A percentile compares a stretch with the other conserved stretches of the same genome.
Conservation (phyloP, 2,113 vertebrate species). For the Desmodus rotundus region DNA sequence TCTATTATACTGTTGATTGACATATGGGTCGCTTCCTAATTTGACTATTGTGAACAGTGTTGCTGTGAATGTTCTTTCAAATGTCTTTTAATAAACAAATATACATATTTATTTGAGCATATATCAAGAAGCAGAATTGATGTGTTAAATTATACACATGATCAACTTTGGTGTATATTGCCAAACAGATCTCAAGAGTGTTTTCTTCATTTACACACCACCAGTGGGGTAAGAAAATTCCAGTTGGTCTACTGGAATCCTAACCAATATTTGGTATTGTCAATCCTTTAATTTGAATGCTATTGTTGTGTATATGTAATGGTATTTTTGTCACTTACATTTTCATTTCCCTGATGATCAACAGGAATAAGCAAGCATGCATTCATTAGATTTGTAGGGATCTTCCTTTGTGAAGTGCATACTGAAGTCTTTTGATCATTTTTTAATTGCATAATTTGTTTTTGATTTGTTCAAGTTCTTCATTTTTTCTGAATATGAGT, state of each 20-base stretch:
- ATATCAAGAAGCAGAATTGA: neutral
- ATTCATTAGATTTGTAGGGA: neutral
- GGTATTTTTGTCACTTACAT: neutral
- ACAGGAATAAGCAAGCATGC: neutral
- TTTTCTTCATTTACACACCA: neutral
- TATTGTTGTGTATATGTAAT: neutral
- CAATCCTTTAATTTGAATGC: neutral
- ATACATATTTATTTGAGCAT: neutral
- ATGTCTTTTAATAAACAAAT: neutral
- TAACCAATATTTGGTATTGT: neutral
- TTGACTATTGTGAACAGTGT: neutral
- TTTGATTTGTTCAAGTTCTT: neutral
- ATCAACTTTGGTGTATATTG: neutral
- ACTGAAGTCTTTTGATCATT: neutral
- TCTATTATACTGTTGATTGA: neutral
- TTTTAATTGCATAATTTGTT: neutral
- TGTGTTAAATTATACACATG: neutral
- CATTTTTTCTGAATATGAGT: neutral
- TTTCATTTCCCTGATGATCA: neutral
- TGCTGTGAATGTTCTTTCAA: neutral
- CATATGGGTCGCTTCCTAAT: neutral
- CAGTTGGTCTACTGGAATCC: neutral
- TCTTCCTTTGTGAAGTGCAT: neutral
- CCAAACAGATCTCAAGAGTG: neutral
- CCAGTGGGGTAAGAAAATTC: neutral